Evolutionary conservation across 2,888 invertebrate genomes (phyloP).

Genomic region (Agrotis ipsilon): DNA sequence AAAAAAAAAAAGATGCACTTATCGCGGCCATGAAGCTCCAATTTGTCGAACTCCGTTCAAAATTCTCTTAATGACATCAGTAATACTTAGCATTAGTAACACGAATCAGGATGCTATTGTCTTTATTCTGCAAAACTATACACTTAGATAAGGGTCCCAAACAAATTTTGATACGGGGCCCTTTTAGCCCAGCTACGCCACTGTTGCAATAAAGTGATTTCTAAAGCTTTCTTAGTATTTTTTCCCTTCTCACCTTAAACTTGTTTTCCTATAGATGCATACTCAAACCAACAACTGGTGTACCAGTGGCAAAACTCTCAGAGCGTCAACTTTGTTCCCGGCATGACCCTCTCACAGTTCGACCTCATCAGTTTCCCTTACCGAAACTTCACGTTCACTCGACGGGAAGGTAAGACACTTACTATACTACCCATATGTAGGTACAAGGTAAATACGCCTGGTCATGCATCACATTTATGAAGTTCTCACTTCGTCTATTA

Average conservation of each 20-base stretch:
- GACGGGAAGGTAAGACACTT: slow-evolving; percentile 93
- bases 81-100: too few species aligned
- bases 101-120: too few species aligned
- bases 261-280: slow-evolving; percentile 93
- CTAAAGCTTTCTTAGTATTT: neutral
- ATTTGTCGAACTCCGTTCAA: too few species aligned
- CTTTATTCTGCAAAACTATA: too few species aligned
- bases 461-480: slow-evolving; percentile 58
- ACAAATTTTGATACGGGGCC: too few species aligned
- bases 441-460: slow-evolving; percentile 24
- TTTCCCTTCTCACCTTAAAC: neutral
- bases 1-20: too few species aligned
- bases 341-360: slow-evolving; percentile 98
- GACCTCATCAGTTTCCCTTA: slow-evolving; percentile 97
- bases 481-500: slow-evolving; percentile 42
- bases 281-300: slow-evolving; percentile 95
- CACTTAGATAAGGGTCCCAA: too few species aligned
- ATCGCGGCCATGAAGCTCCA: too few species aligned
- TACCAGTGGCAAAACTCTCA: slow-evolving; percentile 97
- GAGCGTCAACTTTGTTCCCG: slow-evolving; percentile 96
- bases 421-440: neutral
- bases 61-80: too few species aligned
- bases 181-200: too few species aligned
- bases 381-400: slow-evolving; percentile 95
- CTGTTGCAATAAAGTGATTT: neutral